Evolutionary conservation across 2,113 vertebrate genomes (phyloP).

Genomic region (Enhydra lutris): DNA sequence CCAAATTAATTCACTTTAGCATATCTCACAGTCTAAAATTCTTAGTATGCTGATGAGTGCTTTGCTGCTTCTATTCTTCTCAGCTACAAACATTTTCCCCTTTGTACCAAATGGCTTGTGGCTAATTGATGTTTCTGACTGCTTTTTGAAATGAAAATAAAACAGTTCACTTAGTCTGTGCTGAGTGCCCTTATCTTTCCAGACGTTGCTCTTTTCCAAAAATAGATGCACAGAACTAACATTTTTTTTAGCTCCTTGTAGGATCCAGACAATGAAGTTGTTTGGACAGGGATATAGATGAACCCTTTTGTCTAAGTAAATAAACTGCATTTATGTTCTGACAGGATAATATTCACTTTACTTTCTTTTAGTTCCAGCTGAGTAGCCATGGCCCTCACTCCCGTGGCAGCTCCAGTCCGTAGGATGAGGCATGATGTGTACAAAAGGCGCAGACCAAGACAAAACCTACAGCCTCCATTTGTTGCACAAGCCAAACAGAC

Average conservation of each 20-base stretch:
- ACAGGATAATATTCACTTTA: slow-evolving; percentile 95
- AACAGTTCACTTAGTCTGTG: slow-evolving; percentile 89
- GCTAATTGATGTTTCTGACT: slow-evolving; percentile 94
- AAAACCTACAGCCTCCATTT: slow-evolving; percentile 91
- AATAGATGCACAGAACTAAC: slow-evolving; percentile 86
- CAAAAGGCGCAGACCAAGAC: slow-evolving; percentile 89
- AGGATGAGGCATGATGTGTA: slow-evolving; percentile 91
- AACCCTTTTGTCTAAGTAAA: slow-evolving; percentile 98
- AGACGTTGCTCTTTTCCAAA: slow-evolving; percentile 88
- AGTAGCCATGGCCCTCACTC: slow-evolving; percentile 89
- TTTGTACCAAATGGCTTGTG: slow-evolving; percentile 93
- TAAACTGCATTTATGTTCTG: slow-evolving; percentile 95
- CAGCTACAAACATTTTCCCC: slow-evolving; percentile 91
- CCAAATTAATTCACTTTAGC: slow-evolving; percentile 99
- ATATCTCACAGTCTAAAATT: slow-evolving; percentile 94
- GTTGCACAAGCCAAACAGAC: slow-evolving; percentile 97
- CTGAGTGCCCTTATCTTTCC: slow-evolving; percentile 90
- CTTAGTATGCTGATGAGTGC: slow-evolving; percentile 97
- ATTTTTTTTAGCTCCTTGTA: slow-evolving; percentile 88
- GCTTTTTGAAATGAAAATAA: slow-evolving; percentile 93
- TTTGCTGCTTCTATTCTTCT: slow-evolving; percentile 88
- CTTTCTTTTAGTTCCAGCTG: slow-evolving; percentile 93
- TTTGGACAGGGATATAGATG: slow-evolving; percentile 96
- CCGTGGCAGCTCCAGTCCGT: slow-evolving; percentile 85
- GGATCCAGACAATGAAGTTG: slow-evolving; percentile 95